Evolutionary conservation across 2,888 invertebrate species (phyloP), one percentile per base, ranked within the genome.

Genomic region (Leptinotarsa rubiginosa): DNA sequence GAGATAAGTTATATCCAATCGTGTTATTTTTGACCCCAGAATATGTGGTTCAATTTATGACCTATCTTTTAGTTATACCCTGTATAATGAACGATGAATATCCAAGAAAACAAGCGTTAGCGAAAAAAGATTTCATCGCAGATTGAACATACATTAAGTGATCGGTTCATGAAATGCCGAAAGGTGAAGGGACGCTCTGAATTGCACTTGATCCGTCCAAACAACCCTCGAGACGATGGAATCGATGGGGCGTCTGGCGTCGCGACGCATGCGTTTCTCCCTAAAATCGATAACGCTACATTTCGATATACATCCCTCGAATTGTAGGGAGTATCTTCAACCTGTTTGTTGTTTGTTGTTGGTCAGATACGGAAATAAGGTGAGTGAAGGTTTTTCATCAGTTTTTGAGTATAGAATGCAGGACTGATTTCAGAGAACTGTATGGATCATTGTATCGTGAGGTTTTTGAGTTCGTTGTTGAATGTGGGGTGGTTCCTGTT

Each of bases 211-310:
- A 70, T 72, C 54, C 78, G 15, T 22, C n/a, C 20, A 56, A 49
- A n/a, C 50, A 49, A 49, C 67, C 50, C 67, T 50, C 67, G 52
- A 67, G 67, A 67, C 65, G 69, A 47, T 41, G 56, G 74, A 76
- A 82, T 84, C 84, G 82, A 84, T 85, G 83, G 78, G 72, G 72
- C 75, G 80, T 78, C 80, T 76, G 76, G 82, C 83, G 81, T 79
- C 82, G 81, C 74, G 80, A 83, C 85, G 86, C 85, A 84, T 83
- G 86, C 86, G 85, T 84, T 75, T 31, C 65, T 66, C 64, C 72
- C 69, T 66, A 74, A 77, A 82, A 86, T 85, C 85, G 82, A 86
- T 85, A 86, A 69, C 77, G 76, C 76, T 77, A 76, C 81, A 80
- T 79, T 83, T 80, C 77, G 77, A 79, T 79, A 76, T 83, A 81